Base-by-base conservation (phyloP, 2,888 invertebrate species). In the Tanytarsus gracilentus region DNA sequence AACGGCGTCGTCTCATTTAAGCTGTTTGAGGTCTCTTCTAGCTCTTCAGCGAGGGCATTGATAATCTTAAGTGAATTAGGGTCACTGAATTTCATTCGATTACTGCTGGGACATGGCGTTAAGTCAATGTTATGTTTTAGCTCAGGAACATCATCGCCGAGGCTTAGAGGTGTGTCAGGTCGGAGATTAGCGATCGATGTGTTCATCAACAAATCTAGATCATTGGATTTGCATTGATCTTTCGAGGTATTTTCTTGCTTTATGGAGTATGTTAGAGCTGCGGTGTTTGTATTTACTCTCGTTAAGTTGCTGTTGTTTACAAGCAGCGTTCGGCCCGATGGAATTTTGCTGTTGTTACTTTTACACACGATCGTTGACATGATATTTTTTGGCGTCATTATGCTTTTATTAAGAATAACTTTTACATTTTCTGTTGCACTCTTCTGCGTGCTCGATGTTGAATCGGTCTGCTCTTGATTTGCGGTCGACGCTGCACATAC, bases 301-400 rank as follows among this genome's bases (percentile, higher is more conserved):
- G 66, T 64, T n/a, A n/a, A n/a, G 62, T 66, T 40, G 21, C 21
- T 40, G 21, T 44, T 44, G 23, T 44, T 67, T 29, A 67, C 60
- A 25, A 74, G 63, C 30, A 74, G 59, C 16, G 74, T 74, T 8
- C 68, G 68, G 36, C 74, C 74, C 2, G 74, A 70, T 56, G 73
- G 71, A 63, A 73, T 71, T 61, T 70, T 56, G 8, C 30, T 27
- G 66, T 59, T 70, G 67, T 64, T 67, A 33, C 39, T 44, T 49
- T 51, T 61, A 53, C 40, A 23, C 40, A 53, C 50, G 49, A 30
- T 44, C 56, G 18, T 44, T 30, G 6, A 27, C 59, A 8, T 60
- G 33, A 58, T 61, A 49, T 11, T 60, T 29, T 26, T 53, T 39
- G 48, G 61, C 14, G 21, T 33, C 49, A 48, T 56, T 58, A 58